These are phyloP conservation scores for Lepus europaeus DNA, from an alignment of 2,113 vertebrate species.

Conservation along the genomic window DNA sequence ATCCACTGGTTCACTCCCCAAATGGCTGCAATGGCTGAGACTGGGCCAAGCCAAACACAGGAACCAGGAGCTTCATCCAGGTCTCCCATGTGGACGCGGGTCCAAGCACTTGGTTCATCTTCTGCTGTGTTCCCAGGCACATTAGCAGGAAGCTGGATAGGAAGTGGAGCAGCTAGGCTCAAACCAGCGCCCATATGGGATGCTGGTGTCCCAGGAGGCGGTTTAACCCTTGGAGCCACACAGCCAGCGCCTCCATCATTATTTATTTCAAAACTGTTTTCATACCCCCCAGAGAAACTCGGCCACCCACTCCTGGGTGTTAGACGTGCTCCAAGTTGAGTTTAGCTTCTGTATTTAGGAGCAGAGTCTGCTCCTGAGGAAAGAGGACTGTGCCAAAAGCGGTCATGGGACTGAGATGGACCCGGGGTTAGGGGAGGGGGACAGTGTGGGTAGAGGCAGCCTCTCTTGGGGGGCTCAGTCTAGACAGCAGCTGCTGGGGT, in stretches of 20 bases:
- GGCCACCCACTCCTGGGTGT: neutral
- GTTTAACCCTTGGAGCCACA: neutral
- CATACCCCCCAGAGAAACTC: neutral
- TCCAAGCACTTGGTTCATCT: too few relatives aligned
- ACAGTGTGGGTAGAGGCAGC: neutral
- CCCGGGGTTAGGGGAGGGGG: neutral
- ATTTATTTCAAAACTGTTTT: neutral
- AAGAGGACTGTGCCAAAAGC: neutral
- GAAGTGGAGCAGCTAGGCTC: too few relatives aligned
- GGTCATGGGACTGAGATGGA: neutral
- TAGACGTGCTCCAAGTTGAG: neutral
- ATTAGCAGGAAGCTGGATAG: too few relatives aligned
- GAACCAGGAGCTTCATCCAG: too few relatives aligned
- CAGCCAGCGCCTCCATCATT: neutral
- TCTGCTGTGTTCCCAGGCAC: too few relatives aligned
- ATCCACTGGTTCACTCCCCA: too few relatives aligned
- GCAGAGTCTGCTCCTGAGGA: neutral
- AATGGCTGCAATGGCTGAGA: too few relatives aligned
- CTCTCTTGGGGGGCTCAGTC: neutral
- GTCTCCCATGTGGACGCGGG: too few relatives aligned
- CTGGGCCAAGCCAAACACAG: too few relatives aligned
- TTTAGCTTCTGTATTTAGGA: neutral
- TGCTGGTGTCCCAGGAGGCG: neutral
- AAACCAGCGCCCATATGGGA: too few relatives aligned
- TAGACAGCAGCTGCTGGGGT: conserved; percentile 33